Evolutionary conservation across 2,888 invertebrate genomes (phyloP), one percentile per base, ranked within the genome.

Genomic region (Aricia artaxerxes): DNA sequence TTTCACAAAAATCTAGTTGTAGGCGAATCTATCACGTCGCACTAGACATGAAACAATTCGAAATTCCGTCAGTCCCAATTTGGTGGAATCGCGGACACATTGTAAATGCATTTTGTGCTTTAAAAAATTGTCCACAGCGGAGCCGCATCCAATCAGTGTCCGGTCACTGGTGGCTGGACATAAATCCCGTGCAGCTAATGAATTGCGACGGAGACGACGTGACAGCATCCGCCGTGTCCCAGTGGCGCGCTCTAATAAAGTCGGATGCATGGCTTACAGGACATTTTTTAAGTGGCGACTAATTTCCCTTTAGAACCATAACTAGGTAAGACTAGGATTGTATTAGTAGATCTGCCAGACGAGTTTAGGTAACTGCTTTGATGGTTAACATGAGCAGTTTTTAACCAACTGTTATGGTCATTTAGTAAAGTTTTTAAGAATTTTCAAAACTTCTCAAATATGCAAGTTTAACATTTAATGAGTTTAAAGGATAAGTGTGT

Each of bases 161-260:
- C 69, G 69, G 69, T 69, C 35, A 11, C 13, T 69, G 31, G 69
- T 69, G 69, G 35, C 13, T 69, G 69, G 69, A 69, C 69, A 69
- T 69, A 69, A 69, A 69, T 69, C 69, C 69, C 69, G 69, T 69
- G 69, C 69, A 38, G 69, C 69, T 69, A 69, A 69, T 69, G 69
- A 69, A 69, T 69, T 69, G 69, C 69, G 69, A 69, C 38, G 69
- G 35, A 69, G 69, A 69, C 35, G 69, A 69, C 69, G 69, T 69
- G 69, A 69, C 69, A 69, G 69, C 69, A 38, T 69, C 64, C 64
- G 64, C 64, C 35, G 35, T 35, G 69, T 69, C 35, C 69, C 69
- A 4, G 2, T 31, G 11, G 69, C 35, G 24, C 13, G 64, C 35
- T 64, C 64, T 64, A 64, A 31, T 64, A 64, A 24, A 24, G 64